phyloP scores from a whole-genome alignment of 2,888 invertebrate species.

The Acheta domesticus region DNA sequence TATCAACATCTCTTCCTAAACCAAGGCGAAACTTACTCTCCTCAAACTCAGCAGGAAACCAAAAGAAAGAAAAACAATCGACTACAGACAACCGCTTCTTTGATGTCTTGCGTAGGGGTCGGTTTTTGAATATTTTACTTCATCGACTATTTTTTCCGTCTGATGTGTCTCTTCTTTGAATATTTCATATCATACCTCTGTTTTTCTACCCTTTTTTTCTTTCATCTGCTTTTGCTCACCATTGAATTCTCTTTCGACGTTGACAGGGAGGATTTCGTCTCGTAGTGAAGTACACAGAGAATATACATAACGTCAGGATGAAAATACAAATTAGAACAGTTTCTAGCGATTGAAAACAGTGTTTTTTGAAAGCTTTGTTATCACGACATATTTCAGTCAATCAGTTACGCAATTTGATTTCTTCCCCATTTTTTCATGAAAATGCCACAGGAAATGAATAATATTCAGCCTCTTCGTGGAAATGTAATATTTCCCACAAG shows the following conservation, averaged over 20 bases:
- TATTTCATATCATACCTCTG: slow-evolving; percentile 4
- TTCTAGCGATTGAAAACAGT: background rate
- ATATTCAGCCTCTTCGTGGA: no score
- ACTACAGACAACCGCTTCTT: background rate
- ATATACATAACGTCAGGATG: background rate
- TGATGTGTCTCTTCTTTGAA: background rate
- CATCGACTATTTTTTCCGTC: background rate
- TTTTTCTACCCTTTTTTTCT: slow-evolving; percentile 7
- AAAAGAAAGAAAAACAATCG: slow-evolving; percentile 2
- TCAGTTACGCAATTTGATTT: no score
- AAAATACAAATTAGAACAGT: slow-evolving; percentile 2
- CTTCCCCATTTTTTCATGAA: no score
- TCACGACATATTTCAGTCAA: no score
- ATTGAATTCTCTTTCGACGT: background rate
- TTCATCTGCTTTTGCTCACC: background rate
- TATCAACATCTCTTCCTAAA: no score
- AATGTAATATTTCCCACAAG: no score
- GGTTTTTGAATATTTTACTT: slow-evolving; percentile 4
- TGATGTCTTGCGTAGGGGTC: background rate
- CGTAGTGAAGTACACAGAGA: background rate
- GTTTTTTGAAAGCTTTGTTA: background rate
- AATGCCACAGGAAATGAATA: no score
- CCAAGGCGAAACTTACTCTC: background rate
- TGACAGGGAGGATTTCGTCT: background rate
- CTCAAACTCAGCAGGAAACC: background rate